phyloP scores from a whole-genome alignment of 2,888 invertebrate species.

The Pterobdella sp. region DNA sequence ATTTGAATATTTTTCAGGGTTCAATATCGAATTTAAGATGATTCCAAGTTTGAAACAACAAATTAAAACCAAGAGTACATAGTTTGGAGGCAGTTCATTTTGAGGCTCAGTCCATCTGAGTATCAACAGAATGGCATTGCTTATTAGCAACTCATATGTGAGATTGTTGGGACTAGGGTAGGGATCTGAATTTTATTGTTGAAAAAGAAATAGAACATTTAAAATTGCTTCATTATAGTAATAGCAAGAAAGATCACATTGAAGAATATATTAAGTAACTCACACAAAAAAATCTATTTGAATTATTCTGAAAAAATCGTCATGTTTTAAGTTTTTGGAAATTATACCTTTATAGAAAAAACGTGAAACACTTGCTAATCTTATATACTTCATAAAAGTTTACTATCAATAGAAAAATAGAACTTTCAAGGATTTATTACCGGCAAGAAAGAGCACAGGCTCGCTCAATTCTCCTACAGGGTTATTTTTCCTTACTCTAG shows the following conservation, averaged over 20 bases:
- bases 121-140: neutral
- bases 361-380: neutral
- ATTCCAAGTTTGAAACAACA: neutral
- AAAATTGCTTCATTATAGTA: no score
- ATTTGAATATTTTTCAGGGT: neutral
- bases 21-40: neutral
- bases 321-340: no score
- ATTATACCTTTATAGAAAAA: no score
- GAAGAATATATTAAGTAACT: neutral
- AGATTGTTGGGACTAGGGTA: slow-evolving; percentile 23
- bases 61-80: slow-evolving; percentile 13
- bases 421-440: no score
- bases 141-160: neutral
- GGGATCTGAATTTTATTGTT: slow-evolving; percentile 13
- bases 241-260: no score
- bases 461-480: neutral
- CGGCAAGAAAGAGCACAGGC: slow-evolving; percentile 4
- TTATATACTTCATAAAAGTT: no score
- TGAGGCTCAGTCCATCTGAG: slow-evolving; percentile 12
- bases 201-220: neutral
- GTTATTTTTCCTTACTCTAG: slow-evolving; percentile 3
- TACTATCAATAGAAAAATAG: no score
- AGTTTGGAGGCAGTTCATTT: slow-evolving; percentile 18
- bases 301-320: no score
- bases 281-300: neutral